Conservation (phyloP, 2,888 invertebrate genomes). For the Apamea anceps region DNA sequence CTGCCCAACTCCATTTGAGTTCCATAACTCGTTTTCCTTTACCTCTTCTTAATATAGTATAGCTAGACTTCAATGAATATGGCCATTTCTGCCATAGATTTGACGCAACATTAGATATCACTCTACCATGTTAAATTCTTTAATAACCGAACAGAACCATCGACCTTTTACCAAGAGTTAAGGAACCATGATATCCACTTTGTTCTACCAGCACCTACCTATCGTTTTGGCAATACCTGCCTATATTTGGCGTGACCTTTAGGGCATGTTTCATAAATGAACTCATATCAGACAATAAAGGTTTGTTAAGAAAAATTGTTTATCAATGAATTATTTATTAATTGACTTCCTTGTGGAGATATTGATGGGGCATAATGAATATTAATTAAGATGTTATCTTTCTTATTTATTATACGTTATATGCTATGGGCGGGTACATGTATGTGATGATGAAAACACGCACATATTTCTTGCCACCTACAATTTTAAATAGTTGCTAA, state of each 20-base stretch:
- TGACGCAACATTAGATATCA: not conserved
- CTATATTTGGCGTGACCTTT: slow-evolving; percentile 82
- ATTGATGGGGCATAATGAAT: slow-evolving; percentile 43
- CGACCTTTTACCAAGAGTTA: slow-evolving; percentile 74
- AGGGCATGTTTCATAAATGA: slow-evolving; percentile 75
- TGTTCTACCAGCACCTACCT: slow-evolving; percentile 59
- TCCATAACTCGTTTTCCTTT: not conserved
- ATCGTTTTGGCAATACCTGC: slow-evolving; percentile 76
- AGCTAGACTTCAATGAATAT: not conserved
- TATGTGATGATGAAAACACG: not conserved
- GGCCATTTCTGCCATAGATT: not conserved
- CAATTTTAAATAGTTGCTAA: not conserved
- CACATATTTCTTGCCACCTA: not conserved
- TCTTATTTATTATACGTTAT: slow-evolving; percentile 8
- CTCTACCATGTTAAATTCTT: slow-evolving; percentile 9
- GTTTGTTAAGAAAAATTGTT: slow-evolving; percentile 32
- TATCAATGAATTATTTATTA: slow-evolving; percentile 45
- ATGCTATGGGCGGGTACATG: not conserved
- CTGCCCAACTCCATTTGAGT: not conserved
- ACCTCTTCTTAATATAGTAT: too few relatives aligned
- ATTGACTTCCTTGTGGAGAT: slow-evolving; percentile 46
- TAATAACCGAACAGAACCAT: slow-evolving; percentile 26
- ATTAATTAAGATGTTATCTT: slow-evolving; percentile 49
- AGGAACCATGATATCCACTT: slow-evolving; percentile 65
- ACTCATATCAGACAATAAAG: slow-evolving; percentile 65